Percentiles rank a stretch among this genome's conserved stretches.
These are phyloP conservation scores for Priocnemis perturbator DNA, from an alignment of 2,888 invertebrate genomes.

Conservation along the genomic window DNA sequence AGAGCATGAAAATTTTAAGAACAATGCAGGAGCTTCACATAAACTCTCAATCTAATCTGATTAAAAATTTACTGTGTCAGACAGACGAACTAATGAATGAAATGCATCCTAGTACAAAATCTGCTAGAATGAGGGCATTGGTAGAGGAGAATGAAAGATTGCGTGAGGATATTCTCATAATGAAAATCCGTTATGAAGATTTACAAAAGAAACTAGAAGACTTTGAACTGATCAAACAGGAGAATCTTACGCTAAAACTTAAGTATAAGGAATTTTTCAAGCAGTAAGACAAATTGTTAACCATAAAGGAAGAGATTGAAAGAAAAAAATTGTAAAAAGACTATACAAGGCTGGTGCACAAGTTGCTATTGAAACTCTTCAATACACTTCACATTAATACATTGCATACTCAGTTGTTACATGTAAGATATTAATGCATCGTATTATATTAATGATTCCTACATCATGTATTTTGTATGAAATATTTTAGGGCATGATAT, in stretches of 20 bases:
- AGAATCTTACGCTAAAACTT: slow-evolving; percentile 63
- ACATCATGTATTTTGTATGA: too few species aligned
- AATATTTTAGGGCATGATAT: too few species aligned
- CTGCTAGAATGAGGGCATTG: slow-evolving; percentile 47
- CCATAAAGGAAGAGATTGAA: background rate
- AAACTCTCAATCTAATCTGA: slow-evolving; percentile 64
- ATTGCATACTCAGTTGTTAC: slow-evolving; percentile 12
- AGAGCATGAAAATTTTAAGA: slow-evolving; percentile 64
- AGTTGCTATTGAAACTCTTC: background rate
- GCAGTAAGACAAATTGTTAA: slow-evolving; percentile 16
- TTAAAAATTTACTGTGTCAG: slow-evolving; percentile 63
- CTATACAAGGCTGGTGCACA: background rate
- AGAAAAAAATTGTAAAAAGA: background rate
- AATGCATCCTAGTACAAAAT: slow-evolving; percentile 53
- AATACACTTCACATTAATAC: background rate
- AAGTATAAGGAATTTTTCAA: slow-evolving; percentile 60
- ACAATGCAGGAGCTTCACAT: slow-evolving; percentile 66
- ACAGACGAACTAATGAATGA: slow-evolving; percentile 65
- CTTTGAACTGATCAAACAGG: slow-evolving; percentile 60
- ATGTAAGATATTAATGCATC: background rate
- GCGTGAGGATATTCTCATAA: slow-evolving; percentile 57
- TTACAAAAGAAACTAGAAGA: slow-evolving; percentile 62
- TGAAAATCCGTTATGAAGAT: slow-evolving; percentile 60
- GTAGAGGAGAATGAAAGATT: slow-evolving; percentile 65
- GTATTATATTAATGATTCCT: too few species aligned